phyloP scores from a whole-genome alignment of 2,797 vertebrate species.

The Phataginus tetradactyla region DNA sequence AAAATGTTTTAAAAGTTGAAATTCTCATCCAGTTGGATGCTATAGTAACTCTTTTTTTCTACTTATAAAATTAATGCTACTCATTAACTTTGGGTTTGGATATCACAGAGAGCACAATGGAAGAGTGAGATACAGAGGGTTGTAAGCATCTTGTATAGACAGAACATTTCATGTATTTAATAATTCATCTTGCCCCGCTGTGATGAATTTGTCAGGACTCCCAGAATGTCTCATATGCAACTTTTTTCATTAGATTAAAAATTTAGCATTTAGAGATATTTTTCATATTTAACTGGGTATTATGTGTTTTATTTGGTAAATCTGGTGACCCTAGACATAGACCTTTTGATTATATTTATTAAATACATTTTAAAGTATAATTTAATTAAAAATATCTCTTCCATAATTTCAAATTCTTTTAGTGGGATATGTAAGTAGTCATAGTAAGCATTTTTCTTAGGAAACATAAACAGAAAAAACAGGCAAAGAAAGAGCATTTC shows the following conservation, averaged over 20 bases:
- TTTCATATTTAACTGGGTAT: not conserved
- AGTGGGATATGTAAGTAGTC: not conserved
- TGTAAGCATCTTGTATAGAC: fast-evolving
- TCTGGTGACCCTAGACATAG: fast-evolving
- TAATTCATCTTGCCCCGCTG: not conserved
- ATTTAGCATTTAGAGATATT: not conserved
- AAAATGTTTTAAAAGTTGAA: not conserved
- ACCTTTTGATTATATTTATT: not conserved
- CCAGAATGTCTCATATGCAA: not conserved
- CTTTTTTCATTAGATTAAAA: not conserved
- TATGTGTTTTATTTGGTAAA: not conserved
- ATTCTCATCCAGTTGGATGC: not conserved
- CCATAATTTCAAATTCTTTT: not conserved
- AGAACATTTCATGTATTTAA: not conserved
- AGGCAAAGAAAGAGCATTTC: not conserved
- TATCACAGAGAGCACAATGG: not conserved
- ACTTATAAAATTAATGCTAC: not conserved
- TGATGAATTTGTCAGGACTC: not conserved
- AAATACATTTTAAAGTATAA: not conserved
- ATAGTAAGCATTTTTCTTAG: not conserved
- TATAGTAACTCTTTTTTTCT: not conserved
- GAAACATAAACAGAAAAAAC: not conserved
- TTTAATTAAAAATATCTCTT: not conserved
- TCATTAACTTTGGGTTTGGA: not conserved
- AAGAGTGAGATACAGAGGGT: not conserved